Base-by-base conservation (phyloP, 2,797 vertebrate genomes). In the Ctenopoma multispine region DNA sequence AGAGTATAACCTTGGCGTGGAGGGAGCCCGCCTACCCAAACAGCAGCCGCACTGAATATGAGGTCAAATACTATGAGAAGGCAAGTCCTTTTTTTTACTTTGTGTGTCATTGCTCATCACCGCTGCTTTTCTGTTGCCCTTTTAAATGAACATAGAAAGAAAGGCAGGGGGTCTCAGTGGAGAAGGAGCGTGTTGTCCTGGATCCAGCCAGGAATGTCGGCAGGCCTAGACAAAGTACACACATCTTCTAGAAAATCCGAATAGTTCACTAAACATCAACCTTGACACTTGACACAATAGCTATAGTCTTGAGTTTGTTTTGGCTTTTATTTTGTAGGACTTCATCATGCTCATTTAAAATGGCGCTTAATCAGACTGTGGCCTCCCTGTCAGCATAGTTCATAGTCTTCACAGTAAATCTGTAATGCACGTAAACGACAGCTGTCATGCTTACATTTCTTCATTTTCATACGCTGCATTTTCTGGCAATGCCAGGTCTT, bases 41-140 rank as follows among this genome's bases (percentile, higher is more conserved):
- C 48, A 72, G 90, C 91, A 98, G 96, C 8, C 83, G 92, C 87
- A 96, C 96, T 0, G 96, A 97, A 69, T 99, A 98, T 0, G 97
- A 99, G 87, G 95, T 99, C 90, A 96, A 96, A 66, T 99, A 97
- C 92, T 99, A 96, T 0, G 96, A 98, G 90, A 98, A 99, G 96
- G 97, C 98, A 92, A 66, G 57, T 36, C 13, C 23, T 14, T 21
- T 2, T 18, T 29, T 9, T 15, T 68, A 31, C 56, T 29, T 21
- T 7, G 4, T 12, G 15, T 7, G 5, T 34, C 12, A 1, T 6
- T 41, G 29, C 14, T 10, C 46, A 31, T 58, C 20, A 11, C 15
- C 5, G 44, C 44, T 47, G 44, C 44, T 20, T 47, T 47, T 47
- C n/a, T 20, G 6, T 11, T 47, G 4, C n/a, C 17, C 2, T 49